Evolutionary conservation across 2,113 vertebrate species (phyloP).

Genomic region (Xiphophorus maculatus): DNA sequence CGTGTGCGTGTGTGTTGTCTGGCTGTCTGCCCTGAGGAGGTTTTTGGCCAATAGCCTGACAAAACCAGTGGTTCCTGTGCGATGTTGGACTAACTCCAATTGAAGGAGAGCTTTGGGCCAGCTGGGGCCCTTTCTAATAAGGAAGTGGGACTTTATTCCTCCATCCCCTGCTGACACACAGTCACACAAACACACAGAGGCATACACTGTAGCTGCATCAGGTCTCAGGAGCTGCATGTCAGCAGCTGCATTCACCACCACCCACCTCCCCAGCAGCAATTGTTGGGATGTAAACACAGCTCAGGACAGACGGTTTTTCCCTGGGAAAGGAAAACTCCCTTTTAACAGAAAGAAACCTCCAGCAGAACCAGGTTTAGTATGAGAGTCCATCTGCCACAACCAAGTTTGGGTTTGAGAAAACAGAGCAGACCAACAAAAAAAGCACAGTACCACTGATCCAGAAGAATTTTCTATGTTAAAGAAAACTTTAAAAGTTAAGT

Average conservation of each 20-base stretch:
- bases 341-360: too few species aligned
- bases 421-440: too few species aligned
- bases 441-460: too few species aligned
- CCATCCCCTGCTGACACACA: constrained; percentile 54
- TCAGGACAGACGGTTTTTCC: constrained; percentile 66
- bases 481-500: too few species aligned
- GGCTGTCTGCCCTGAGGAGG: constrained; percentile 58
- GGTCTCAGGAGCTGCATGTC: constrained; percentile 55
- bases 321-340: background rate
- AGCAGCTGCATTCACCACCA: constrained; percentile 67
- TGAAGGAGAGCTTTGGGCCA: constrained; percentile 63
- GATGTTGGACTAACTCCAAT: constrained; percentile 63
- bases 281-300: constrained; percentile 61
- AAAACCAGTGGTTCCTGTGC: constrained; percentile 71
- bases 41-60: constrained; percentile 68
- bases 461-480: too few species aligned
- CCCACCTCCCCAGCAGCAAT: constrained; percentile 43
- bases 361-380: too few species aligned
- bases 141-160: constrained; percentile 68
- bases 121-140: constrained; percentile 73
- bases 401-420: too few species aligned
- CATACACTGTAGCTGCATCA: constrained; percentile 14
- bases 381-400: too few species aligned
- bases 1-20: constrained; percentile 37
- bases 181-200: constrained; percentile 25